Evolutionary conservation across 1,140 invertebrate genomes (phyloP).

Genomic region (Drosophila biarmipes): DNA sequence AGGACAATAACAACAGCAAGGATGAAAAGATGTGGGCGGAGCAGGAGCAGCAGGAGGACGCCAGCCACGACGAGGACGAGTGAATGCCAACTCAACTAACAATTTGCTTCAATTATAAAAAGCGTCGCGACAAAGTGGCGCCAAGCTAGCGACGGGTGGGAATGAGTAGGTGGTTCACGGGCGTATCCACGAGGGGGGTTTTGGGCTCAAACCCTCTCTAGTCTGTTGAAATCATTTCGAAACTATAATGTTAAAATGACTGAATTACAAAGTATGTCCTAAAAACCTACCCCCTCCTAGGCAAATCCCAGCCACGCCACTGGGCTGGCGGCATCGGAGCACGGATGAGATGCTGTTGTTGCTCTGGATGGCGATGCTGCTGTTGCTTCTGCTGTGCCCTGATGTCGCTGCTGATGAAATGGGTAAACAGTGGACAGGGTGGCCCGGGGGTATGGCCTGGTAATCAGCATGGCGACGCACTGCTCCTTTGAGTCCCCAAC

Average conservation of each 20-base stretch:
- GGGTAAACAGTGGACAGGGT: constrained; percentile 61
- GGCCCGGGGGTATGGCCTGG: constrained; percentile 45
- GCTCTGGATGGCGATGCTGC: constrained; percentile 17
- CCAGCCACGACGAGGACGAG: constrained; percentile 33
- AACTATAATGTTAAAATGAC: too few relatives aligned
- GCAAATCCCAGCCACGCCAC: too few relatives aligned
- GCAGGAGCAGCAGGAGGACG: background rate
- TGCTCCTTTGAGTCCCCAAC: constrained; percentile 32
- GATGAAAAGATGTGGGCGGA: constrained; percentile 4
- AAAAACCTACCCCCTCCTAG: too few relatives aligned
- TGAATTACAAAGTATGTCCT: too few relatives aligned
- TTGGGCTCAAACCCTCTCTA: too few relatives aligned
- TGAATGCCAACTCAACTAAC: constrained; percentile 77
- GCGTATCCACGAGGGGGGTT: too few relatives aligned
- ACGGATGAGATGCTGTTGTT: constrained; percentile 26
- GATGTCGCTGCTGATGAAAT: constrained; percentile 36
- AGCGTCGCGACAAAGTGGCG: constrained; percentile 82
- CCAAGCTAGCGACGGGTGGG: constrained; percentile 60
- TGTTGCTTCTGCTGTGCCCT: constrained; percentile 15
- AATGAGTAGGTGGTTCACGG: constrained; percentile 10
- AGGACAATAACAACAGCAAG: constrained; percentile 44
- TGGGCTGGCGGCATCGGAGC: constrained; percentile 22
- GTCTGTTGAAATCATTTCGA: too few relatives aligned
- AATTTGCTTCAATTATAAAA: constrained; percentile 83
- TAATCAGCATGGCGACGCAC: constrained; percentile 63